Evolutionary conservation across 2,113 vertebrate genomes (phyloP), one percentile per base, ranked within the genome.

Genomic region (Salminus brasiliensis): DNA sequence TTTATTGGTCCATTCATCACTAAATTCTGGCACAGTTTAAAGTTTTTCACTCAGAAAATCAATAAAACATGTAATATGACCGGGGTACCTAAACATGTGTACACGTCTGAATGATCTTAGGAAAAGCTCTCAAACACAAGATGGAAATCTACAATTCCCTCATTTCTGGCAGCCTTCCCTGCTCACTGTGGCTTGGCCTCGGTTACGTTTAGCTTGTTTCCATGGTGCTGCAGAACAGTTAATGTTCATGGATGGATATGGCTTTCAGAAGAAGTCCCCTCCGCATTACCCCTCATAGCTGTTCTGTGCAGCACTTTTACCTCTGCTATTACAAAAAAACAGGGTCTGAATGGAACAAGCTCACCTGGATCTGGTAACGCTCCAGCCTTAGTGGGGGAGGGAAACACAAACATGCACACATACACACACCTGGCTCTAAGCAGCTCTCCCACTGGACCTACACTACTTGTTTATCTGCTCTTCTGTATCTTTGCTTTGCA

Each of bases 381-480:
- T 34, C 32, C 39, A 67, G 80, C 29, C 59, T 23, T 16, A 43
- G 66, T 69, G 45, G 80, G 62, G 62, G 65, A 72, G 36, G 76
- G 60, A 39, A 21, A n/a, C n/a, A n/a, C n/a, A n/a, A n/a, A n/a
- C n/a, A n/a, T n/a, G n/a, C 23, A 11, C 29, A 74, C 53, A 72
- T 41, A 72, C 23, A 45, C 65, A 78, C 66, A 53, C 65, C 53
- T 70, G 76, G 27, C 62, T 77, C 70, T 67, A 67, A 52, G 75
- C 70, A 72, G 10, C 36, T 39, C 53, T 83, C 80, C 78, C 81
- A 27, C n/a, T 27, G 55, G 83, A 81, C 43, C 36, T 12, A 59
- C 47, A 74, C 3, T 7, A 67, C 72, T 85, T 83, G 81, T 87
- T 85, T 87, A 76, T 62, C 75, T 72, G 62, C 43, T 71, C 43